A percentile compares a stretch with the other conserved stretches of the same genome.
phyloP scores from a whole-genome alignment of 2,888 invertebrate species.

The Cosmia pyralina region DNA sequence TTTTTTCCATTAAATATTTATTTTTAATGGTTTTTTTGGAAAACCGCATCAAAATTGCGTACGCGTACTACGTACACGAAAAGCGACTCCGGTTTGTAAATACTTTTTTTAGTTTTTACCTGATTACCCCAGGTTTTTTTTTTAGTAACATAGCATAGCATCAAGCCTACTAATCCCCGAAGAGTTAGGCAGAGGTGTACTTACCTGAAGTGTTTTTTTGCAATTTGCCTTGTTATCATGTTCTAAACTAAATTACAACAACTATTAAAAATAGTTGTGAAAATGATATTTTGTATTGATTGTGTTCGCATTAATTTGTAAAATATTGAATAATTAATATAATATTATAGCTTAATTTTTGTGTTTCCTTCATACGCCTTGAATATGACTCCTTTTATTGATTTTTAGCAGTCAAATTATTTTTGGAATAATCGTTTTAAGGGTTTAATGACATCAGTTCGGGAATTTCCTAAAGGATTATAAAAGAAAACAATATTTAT shows the following conservation, averaged over 20 bases:
- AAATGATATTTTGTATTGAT: not conserved
- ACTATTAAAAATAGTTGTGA: not conserved
- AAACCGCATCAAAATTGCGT: not conserved
- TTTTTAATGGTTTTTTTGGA: not conserved
- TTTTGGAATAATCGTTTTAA: not conserved
- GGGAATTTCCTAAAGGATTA: not conserved
- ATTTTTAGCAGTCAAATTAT: not conserved
- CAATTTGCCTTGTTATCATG: slow-evolving; percentile 4
- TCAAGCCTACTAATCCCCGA: not conserved
- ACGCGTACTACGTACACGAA: not conserved
- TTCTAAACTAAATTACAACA: not conserved
- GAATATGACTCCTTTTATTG: not conserved
- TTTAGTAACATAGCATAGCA: too few relatives aligned
- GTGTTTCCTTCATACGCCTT: not conserved
- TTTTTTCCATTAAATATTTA: not conserved
- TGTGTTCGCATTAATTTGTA: not conserved
- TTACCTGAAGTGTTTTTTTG: not conserved
- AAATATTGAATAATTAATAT: not conserved
- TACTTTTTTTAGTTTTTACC: not conserved
- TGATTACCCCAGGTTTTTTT: not conserved
- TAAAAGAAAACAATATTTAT: slow-evolving; percentile 69
- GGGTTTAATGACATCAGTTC: not conserved
- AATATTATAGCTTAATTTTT: not conserved
- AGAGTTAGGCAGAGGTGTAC: not conserved
- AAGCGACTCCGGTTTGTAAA: not conserved